Base-by-base conservation (phyloP, 1,140 invertebrate species). In the Musca domestica region DNA sequence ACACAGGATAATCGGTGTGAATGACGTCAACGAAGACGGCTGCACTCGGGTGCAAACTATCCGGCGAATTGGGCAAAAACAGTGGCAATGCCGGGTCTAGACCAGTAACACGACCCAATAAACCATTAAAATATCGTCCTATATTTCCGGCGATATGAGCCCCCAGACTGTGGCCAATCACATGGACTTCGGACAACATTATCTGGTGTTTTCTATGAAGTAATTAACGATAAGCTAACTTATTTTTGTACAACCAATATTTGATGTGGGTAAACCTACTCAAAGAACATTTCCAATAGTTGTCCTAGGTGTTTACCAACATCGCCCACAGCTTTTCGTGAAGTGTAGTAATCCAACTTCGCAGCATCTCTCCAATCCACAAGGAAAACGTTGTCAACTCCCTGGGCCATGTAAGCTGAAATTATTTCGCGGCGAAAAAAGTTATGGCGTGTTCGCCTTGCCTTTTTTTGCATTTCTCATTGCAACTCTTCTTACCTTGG, bases 61-160 rank as follows among this genome's bases (percentile, higher is more conserved):
- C 82, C 2, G 71, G 73, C 69, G 51, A 84, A 66, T 66, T 82
- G 67, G 74, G 80, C 46, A 81, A 78, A 72, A 88, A 88, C 6
- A 88, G 81, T 1, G 88, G 88, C 27, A 87, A 70, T 0, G 88
- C 88, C 0, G 88, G 87, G 78, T 89, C 88, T 49, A 89, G 68
- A 0, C 87, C 87, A 0, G 85, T 86, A 23, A 87, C 84, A 12
- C 85, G 77, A 0, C 76, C 61, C 77, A 85, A 15, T 47, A 73
- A 70, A 71, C 83, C 83, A 73, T 78, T 77, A 76, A 85, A 84
- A 64, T 84, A 78, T 49, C 74, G 75, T 0, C 86, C 87, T 0
- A 86, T 85, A n/a, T 86, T 83, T 0, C 87, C 87, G 1, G 86
- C 85, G 0, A 85, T 77, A 48, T 88, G 87, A 0, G 85, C 87